Evolutionary conservation across 2,888 invertebrate genomes (phyloP), one percentile per base, ranked within the genome.

Genomic region (Pollenia angustigena): DNA sequence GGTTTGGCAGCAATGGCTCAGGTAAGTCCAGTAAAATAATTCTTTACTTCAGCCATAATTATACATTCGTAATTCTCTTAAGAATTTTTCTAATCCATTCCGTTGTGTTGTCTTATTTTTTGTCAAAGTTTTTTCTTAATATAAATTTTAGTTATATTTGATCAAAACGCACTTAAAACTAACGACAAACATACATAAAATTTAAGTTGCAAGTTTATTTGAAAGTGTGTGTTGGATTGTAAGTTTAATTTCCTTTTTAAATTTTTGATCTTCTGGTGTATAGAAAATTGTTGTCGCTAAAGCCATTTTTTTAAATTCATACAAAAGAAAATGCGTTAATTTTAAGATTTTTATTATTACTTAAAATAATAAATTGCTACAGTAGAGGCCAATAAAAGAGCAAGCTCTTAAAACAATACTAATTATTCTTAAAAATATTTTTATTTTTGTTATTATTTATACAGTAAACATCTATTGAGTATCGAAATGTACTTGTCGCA

Each of bases 1-100:
- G 96, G 95, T 95, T 96, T 92, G 95, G 96, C 90, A 95, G 95
- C 91, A 94, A 95, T 91, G 95, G 93, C 87, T 92, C 95, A 93
- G 95, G 95, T 95, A 93, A 94, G 94, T 93, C 2, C 9, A 6
- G 32, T 0, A 9, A 68, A 40, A n/a, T 7, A 7, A 32, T 40
- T 66, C 32, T 18, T 14, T 44, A 18, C 9, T 71, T 40, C 8
- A 32, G 56, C 4, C 23, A 3, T 32, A 12, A 16, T 18, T 6
- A 32, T 6, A 6, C 32, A 32, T 6, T 32, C 32, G 0, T 1
- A 16, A 16, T 54, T 54, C n/a, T 60, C n/a, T 40, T 42, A 62
- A 23, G 2, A 23, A 23, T 23, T 23, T 23, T 23, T 23, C 2
- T 23, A 23, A n/a, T 42, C n/a, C 2, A 6, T 32, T 32, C 32